Percentiles rank a stretch among this genome's conserved stretches.
phyloP scores from a whole-genome alignment of 2,888 invertebrate species.

The Dicyrtomina minuta region DNA sequence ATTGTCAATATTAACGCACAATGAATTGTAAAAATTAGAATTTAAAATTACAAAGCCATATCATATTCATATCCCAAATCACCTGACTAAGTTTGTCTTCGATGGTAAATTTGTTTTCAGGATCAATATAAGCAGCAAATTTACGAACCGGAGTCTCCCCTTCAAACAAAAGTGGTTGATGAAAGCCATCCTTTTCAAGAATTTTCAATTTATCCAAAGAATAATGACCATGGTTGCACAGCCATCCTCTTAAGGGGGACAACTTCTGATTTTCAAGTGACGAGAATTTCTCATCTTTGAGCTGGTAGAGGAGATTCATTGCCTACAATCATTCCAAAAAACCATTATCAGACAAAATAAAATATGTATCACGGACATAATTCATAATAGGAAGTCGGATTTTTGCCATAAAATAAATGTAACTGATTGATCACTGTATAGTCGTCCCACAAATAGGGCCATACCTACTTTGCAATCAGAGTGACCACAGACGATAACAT shows the following conservation, averaged over 20 bases:
- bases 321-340: conserved; percentile 62
- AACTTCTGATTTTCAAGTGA: conserved; percentile 74
- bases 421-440: too few species aligned
- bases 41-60: too few species aligned
- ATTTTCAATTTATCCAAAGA: conserved; percentile 81
- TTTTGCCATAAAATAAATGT: not conserved
- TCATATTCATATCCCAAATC: too few species aligned
- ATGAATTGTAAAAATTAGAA: too few species aligned
- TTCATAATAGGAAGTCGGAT: not conserved
- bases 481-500: conserved; percentile 94
- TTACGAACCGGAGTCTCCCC: conserved; percentile 83
- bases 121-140: conserved; percentile 92
- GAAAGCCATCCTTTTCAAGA: conserved; percentile 65
- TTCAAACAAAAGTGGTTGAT: conserved; percentile 78
- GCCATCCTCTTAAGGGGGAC: conserved; percentile 82
- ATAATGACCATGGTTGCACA: conserved; percentile 79
- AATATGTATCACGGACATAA: not conserved
- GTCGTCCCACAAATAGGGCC: too few species aligned
- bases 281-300: conserved; percentile 76
- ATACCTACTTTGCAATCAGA: conserved; percentile 82
- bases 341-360: not conserved
- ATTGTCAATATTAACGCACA: too few species aligned
- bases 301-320: conserved; percentile 84
- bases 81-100: conserved; percentile 95
- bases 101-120: conserved; percentile 79